phyloP scores from a whole-genome alignment of 2,888 invertebrate species.

The Spodoptera picta region DNA sequence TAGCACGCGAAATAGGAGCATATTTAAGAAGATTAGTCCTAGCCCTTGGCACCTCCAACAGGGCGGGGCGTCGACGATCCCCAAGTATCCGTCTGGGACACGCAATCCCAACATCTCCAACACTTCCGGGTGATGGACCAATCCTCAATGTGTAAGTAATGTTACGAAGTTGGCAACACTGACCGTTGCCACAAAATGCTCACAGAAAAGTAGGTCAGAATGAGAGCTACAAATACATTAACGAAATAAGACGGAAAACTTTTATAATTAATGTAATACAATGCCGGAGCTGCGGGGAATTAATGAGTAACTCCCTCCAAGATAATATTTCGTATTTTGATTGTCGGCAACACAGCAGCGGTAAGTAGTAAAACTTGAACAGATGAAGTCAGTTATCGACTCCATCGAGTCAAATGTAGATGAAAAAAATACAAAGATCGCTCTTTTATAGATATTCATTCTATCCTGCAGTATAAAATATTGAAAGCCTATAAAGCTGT shows the following conservation, averaged over 20 bases:
- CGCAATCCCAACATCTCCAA: too few relatives aligned
- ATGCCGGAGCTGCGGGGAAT: constrained; percentile 59
- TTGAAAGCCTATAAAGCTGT: constrained; percentile 49
- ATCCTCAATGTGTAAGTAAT: constrained; percentile 55
- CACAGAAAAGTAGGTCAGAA: constrained; percentile 67
- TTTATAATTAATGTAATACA: constrained; percentile 76
- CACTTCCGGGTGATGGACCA: too few relatives aligned
- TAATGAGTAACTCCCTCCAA: constrained; percentile 58
- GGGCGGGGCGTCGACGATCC: too few relatives aligned
- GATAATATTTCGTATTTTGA: constrained; percentile 53
- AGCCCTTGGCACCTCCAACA: too few relatives aligned
- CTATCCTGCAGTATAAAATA: constrained; percentile 51
- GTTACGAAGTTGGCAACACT: constrained; percentile 64
- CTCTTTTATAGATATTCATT: constrained; percentile 34
- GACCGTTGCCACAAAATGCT: constrained; percentile 57
- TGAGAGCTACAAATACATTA: constrained; percentile 72
- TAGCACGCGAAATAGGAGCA: too few relatives aligned
- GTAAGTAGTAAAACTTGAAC: constrained; percentile 26
- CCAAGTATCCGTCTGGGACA: too few relatives aligned
- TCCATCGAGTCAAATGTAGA: constrained; percentile 30
- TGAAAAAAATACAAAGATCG: constrained; percentile 26
- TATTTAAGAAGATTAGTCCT: too few relatives aligned
- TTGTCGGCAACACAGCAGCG: constrained; percentile 43
- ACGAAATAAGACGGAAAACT: constrained; percentile 71
- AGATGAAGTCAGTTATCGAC: constrained; percentile 37